Conservation (phyloP, 2,888 invertebrate genomes). For the Pseudoips prasinana region DNA sequence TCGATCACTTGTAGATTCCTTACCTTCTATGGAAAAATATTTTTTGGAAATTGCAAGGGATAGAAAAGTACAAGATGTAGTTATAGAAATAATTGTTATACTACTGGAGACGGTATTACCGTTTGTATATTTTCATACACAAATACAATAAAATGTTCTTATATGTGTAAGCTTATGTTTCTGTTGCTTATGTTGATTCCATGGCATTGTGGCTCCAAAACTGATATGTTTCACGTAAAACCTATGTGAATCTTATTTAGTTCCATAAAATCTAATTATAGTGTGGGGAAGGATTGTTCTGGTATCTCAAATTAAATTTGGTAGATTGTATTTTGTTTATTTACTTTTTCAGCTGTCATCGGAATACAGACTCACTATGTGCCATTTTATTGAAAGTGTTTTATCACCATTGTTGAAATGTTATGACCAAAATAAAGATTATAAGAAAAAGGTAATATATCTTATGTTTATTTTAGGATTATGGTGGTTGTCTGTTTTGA, state of each 20-base stretch:
- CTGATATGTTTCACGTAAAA: too few species aligned
- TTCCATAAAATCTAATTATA: too few species aligned
- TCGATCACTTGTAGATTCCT: slow-evolving; percentile 53
- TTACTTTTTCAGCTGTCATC: slow-evolving; percentile 64
- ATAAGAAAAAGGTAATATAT: slow-evolving; percentile 66
- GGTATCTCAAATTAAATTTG: too few species aligned
- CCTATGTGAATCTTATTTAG: too few species aligned
- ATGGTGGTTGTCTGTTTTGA: too few species aligned
- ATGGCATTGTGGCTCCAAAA: too few species aligned
- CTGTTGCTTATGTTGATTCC: slow-evolving; percentile 1
- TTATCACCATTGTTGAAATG: slow-evolving; percentile 64
- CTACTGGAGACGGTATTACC: slow-evolving; percentile 59
- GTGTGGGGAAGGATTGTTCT: too few species aligned
- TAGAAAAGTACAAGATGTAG: slow-evolving; percentile 66
- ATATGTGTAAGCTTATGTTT: not conserved
- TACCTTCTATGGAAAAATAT: slow-evolving; percentile 51
- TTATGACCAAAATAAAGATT: slow-evolving; percentile 67
- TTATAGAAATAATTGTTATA: slow-evolving; percentile 57
- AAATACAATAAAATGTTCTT: not conserved
- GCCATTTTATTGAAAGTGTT: slow-evolving; percentile 76
- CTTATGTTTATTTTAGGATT: too few species aligned
- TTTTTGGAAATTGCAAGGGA: slow-evolving; percentile 50
- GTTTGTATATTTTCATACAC: not conserved
- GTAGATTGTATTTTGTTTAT: too few species aligned
- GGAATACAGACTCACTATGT: slow-evolving; percentile 74